Base-by-base conservation (phyloP, 2,888 invertebrate genomes). In the Notodonta ziczac region DNA sequence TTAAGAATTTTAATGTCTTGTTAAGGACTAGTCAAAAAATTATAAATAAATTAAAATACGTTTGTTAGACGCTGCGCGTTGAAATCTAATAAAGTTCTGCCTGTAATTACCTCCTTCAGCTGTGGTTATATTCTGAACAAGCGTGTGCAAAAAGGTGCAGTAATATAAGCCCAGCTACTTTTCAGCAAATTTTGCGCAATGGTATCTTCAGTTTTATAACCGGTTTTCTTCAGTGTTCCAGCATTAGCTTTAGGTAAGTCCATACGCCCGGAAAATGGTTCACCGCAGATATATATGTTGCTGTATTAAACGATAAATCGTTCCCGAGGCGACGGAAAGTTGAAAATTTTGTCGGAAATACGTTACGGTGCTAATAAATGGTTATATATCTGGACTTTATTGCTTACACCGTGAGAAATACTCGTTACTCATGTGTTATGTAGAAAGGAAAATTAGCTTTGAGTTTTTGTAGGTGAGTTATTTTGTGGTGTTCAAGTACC, bases 241-340 rank as follows among this genome's bases (percentile, higher is more conserved):
- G 16, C 16, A 50, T 50, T 50, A 50, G 60, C 70, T 70, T 64
- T 70, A 70, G 69, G 69, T 70, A 56, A 55, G 62, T 62, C 62
- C 52, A 72, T 67, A 50, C 73, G 65, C 62, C 10, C 32, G 56
- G 60, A 61, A 44, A 60, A 62, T 60, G 59, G 59, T 52, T 62
- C 62, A 65, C 67, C 69, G 63, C 61, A 59, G 68, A 63, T 69
- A 62, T 63, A 60, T 63, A 60, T 40, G 65, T 67, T 68, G 75
- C 69, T 77, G 69, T 76, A 78, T 78, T 78, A 71, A 73, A 76
- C 75, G 70, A 78, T 78, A 78, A 78, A 78, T 78, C 69, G 75
- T 71, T 60, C 66, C 67, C 67, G 13, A 69, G 72, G 63, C 74
- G 73, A 74, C 74, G 68, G 68, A 70, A 73, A 74, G 73, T 73